phyloP scores from a whole-genome alignment of 2,888 invertebrate species.

The Melipona beecheii region DNA sequence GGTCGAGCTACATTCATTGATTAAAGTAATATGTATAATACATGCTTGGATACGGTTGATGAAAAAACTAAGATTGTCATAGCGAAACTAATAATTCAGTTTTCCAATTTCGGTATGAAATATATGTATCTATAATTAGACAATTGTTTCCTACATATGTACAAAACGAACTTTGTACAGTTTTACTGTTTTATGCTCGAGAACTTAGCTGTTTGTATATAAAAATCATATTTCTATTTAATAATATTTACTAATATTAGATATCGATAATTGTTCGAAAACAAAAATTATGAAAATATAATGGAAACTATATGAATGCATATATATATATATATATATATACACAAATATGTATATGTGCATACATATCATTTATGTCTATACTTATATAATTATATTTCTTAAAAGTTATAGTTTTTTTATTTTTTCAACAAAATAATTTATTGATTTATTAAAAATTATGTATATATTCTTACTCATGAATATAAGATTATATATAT shows the following conservation, averaged over 20 bases:
- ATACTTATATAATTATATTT: constrained; percentile 4
- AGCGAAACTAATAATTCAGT: constrained; percentile 1
- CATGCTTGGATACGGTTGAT: not conserved
- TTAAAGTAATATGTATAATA: constrained; percentile 1
- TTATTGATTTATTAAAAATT: constrained; percentile 28
- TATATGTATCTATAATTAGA: not conserved
- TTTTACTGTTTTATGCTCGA: constrained; percentile 15
- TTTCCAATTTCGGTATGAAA: constrained; percentile 7
- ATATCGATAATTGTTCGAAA: not conserved
- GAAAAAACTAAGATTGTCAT: not conserved
- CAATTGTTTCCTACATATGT: constrained; percentile 15
- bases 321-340: not conserved
- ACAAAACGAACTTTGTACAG: constrained; percentile 22
- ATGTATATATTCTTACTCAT: not conserved
- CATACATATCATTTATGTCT: constrained; percentile 18
- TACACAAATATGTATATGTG: not conserved
- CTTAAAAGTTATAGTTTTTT: not conserved
- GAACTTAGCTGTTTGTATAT: constrained; percentile 43
- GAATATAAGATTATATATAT: constrained; percentile 3
- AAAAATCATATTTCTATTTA: constrained; percentile 36
- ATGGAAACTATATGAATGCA: constrained; percentile 10
- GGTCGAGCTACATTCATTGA: constrained; percentile 84
- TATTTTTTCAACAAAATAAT: constrained; percentile 19
- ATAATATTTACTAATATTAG: constrained; percentile 9
- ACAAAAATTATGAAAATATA: constrained; percentile 7